Conservation (phyloP, 2,888 invertebrate genomes). For the Xylophagus ater region DNA sequence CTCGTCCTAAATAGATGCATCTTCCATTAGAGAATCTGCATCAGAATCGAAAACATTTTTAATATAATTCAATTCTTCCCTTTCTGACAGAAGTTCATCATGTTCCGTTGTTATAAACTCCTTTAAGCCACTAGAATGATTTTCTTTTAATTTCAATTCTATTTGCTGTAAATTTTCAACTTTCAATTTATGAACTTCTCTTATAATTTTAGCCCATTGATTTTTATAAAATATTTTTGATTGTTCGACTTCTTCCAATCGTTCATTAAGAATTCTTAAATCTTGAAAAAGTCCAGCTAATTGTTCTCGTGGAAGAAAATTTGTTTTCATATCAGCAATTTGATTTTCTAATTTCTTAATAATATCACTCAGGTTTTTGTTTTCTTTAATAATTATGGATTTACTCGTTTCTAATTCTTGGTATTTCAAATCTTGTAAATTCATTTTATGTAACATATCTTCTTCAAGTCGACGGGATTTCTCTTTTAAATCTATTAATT, state of each 20-base stretch:
- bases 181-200: no score
- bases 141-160: conserved; percentile 5
- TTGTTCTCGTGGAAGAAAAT: conserved; percentile 58
- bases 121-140: conserved; percentile 3
- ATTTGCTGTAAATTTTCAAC: conserved; percentile 11
- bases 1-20: no score
- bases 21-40: no score
- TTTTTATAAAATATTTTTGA: no score
- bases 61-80: conserved; percentile 1
- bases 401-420: conserved; percentile 40
- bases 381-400: conserved; percentile 36
- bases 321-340: no score
- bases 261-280: conserved; percentile 51
- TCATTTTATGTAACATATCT: no score
- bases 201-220: no score
- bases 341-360: no score
- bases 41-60: conserved; percentile 2
- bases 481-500: no score
- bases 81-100: no score
- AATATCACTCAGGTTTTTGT: conserved; percentile 33
- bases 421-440: conserved; percentile 42
- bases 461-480: no score
- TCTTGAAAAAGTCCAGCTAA: conserved; percentile 54
- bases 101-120: no score
- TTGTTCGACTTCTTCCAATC: conserved; percentile 49